Percentiles rank a stretch among this genome's conserved stretches.
Conservation (phyloP, 1,140 invertebrate species). For the Uloborus diversus region DNA sequence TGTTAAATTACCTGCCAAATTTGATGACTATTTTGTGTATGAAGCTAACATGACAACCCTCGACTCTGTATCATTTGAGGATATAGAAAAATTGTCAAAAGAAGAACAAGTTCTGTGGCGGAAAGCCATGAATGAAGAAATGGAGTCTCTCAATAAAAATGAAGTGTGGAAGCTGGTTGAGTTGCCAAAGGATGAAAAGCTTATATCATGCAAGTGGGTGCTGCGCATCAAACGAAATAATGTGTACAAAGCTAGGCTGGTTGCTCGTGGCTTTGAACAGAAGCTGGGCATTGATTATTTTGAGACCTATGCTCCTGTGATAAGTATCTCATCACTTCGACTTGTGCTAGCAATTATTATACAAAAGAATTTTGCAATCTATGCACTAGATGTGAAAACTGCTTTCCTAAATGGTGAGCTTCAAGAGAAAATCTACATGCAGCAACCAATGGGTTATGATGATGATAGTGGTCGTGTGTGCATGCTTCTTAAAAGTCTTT, state of each 20-base stretch:
- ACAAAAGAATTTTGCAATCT: constrained; percentile 58
- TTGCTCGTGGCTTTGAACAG: constrained; percentile 60
- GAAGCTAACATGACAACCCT: too few species aligned
- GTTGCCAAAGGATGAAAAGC: constrained; percentile 12
- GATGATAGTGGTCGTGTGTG: constrained; percentile 36
- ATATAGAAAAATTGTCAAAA: too few species aligned
- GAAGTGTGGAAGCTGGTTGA: constrained; percentile 27
- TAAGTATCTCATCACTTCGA: not conserved
- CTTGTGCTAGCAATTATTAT: not conserved
- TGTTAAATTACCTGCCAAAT: not conserved
- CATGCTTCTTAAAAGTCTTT: constrained; percentile 53
- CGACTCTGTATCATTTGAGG: too few species aligned
- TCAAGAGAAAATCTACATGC: constrained; percentile 64
- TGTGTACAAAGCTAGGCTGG: constrained; percentile 64
- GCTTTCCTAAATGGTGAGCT: constrained; percentile 64
- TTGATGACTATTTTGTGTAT: too few species aligned
- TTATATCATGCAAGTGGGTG: too few species aligned
- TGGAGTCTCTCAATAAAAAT: too few species aligned
- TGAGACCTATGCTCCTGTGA: not conserved
- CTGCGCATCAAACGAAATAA: not conserved
- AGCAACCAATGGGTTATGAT: constrained; percentile 60
- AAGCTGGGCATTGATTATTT: constrained; percentile 36
- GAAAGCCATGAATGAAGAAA: too few species aligned
- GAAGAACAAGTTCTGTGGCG: too few species aligned
- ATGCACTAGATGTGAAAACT: constrained; percentile 61